These are phyloP conservation scores for Acropora yongei DNA, from an alignment of 64 coral and sea anemone genomes.

Conservation along the genomic window DNA sequence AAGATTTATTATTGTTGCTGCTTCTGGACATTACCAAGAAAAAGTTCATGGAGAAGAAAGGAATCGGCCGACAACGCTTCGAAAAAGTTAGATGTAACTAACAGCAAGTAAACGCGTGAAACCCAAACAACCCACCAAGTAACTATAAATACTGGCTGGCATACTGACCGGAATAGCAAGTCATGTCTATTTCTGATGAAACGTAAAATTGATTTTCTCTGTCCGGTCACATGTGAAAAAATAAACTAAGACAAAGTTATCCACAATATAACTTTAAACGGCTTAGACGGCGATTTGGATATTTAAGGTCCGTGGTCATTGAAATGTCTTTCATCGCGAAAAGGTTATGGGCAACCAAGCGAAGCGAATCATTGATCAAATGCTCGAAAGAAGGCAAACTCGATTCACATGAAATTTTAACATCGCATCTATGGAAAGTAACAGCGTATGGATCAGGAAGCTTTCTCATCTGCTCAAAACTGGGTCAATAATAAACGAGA, in stretches of 20 bases:
- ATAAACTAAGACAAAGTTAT: background rate
- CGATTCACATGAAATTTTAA: background rate
- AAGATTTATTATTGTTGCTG: too few species aligned
- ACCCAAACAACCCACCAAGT: background rate
- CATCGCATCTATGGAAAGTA: background rate
- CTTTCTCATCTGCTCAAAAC: background rate
- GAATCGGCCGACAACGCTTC: background rate
- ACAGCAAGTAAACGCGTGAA: slow-evolving; percentile 8
- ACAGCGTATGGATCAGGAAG: background rate
- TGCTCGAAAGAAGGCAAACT: background rate
- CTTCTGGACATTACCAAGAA: background rate
- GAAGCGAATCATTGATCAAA: slow-evolving; percentile 22
- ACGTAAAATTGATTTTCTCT: background rate
- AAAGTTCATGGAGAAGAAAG: background rate
- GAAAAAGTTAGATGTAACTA: background rate
- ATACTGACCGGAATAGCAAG: background rate
- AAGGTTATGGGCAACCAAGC: slow-evolving; percentile 32
- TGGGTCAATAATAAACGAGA: background rate
- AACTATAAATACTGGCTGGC: background rate
- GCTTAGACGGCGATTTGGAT: background rate
- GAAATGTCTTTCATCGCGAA: background rate
- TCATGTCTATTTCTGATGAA: background rate
- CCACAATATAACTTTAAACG: background rate
- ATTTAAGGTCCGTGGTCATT: slow-evolving; percentile 11
- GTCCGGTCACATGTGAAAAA: background rate